These are phyloP conservation scores for Papilio machaon DNA, from an alignment of 1,140 invertebrate species.

Conservation along the genomic window DNA sequence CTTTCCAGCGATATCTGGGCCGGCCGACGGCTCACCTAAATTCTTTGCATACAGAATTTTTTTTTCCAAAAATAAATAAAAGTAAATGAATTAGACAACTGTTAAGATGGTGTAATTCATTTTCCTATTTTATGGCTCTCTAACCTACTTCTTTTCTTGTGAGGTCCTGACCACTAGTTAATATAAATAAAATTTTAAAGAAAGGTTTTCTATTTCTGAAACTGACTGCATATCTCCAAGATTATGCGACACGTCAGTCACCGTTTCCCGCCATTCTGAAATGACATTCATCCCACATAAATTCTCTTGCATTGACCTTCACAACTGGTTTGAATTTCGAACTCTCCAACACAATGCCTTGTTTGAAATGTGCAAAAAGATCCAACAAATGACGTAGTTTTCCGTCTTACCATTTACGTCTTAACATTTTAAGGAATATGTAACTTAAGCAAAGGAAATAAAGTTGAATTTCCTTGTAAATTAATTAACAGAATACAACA, in stretches of 20 bases:
- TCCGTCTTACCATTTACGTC: not conserved
- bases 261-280: slow-evolving; percentile 18
- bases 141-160: no score
- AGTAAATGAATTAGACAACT: no score
- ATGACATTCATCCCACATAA: slow-evolving; percentile 47
- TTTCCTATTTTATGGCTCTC: no score
- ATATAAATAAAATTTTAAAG: not conserved
- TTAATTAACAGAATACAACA: not conserved
- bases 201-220: not conserved
- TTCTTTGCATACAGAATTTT: no score
- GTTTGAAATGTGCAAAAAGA: slow-evolving; percentile 35
- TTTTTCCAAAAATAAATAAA: no score
- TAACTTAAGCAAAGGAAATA: not conserved
- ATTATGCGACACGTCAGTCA: slow-evolving; percentile 19
- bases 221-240: slow-evolving; percentile 13
- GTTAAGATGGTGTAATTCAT: no score
- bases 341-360: slow-evolving; percentile 33
- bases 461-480: not conserved
- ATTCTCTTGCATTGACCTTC: slow-evolving; percentile 54
- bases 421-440: not conserved
- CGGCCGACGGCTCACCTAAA: no score
- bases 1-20: no score
- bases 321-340: slow-evolving; percentile 42
- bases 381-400: slow-evolving; percentile 5
- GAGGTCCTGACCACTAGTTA: not conserved